Evolutionary conservation across 2,797 vertebrate genomes (phyloP).

Genomic region (Tapirus indicus): DNA sequence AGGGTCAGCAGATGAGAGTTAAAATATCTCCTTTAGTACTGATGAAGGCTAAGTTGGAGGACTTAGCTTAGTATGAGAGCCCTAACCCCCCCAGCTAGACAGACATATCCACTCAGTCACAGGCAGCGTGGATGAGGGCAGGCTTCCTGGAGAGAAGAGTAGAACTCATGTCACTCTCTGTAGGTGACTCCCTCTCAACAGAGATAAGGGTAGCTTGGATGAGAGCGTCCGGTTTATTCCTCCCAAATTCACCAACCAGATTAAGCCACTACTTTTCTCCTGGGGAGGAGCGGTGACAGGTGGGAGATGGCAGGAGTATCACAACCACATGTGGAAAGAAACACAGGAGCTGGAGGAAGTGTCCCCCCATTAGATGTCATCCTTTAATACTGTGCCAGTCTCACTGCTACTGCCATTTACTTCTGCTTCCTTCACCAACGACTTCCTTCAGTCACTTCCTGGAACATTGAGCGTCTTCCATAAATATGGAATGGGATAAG

Average conservation of each 20-base stretch:
- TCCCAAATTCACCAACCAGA: not conserved
- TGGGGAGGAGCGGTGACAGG: not conserved
- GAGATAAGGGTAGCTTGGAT: not conserved
- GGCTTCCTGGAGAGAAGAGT: not conserved
- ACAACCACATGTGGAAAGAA: not conserved
- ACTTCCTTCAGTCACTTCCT: not conserved
- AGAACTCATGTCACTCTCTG: not conserved
- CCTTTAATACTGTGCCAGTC: not conserved
- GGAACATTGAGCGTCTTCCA: not conserved
- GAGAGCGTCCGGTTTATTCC: not conserved
- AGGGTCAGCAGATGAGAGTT: not conserved
- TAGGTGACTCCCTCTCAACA: not conserved
- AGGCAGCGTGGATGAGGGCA: rapidly evolving
- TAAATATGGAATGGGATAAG: not conserved
- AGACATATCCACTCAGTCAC: not conserved
- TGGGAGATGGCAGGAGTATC: not conserved
- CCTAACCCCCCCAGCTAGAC: not conserved
- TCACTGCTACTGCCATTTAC: not conserved
- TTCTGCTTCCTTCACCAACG: not conserved
- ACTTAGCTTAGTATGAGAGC: not conserved
- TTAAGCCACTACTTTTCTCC: not conserved
- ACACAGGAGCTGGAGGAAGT: not conserved
- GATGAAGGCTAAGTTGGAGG: not conserved
- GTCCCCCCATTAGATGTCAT: no score
- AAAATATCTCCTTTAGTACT: not conserved